phyloP scores from a whole-genome alignment of 2,888 invertebrate species.

The Campoplex nolae region DNA sequence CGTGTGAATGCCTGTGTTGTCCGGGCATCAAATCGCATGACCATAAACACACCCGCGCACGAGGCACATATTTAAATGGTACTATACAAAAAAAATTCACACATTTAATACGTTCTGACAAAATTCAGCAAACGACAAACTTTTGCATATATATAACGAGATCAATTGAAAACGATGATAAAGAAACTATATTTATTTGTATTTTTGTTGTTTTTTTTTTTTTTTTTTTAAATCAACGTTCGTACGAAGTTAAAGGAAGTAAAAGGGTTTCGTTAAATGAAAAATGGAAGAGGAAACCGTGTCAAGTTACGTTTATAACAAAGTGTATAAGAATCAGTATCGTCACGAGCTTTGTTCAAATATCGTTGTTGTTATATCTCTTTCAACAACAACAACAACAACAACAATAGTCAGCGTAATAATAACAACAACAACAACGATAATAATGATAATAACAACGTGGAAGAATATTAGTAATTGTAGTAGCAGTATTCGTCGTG shows the following conservation, averaged over 20 bases:
- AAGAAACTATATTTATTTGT: neutral
- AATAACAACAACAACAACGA: neutral
- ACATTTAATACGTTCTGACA: slow-evolving; percentile 84
- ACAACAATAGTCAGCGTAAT: neutral
- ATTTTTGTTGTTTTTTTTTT: too few species aligned
- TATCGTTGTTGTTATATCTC: slow-evolving; percentile 12
- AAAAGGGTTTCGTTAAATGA: neutral
- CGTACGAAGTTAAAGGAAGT: neutral
- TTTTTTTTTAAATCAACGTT: neutral
- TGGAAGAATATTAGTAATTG: neutral
- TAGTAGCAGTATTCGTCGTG: neutral
- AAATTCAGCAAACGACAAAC: slow-evolving; percentile 84
- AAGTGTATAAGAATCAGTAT: neutral
- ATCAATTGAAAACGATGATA: slow-evolving; percentile 31
- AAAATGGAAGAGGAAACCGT: neutral
- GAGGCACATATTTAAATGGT: slow-evolving; percentile 45
- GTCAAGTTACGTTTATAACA: neutral
- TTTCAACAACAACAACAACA: neutral
- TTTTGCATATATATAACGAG: slow-evolving; percentile 82
- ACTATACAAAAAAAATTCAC: slow-evolving; percentile 78
- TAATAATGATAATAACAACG: neutral
- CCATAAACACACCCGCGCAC: slow-evolving; percentile 69
- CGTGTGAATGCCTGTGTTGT: slow-evolving; percentile 49
- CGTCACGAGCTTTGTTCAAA: slow-evolving; percentile 9
- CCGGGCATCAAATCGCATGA: slow-evolving; percentile 70